Percentiles rank a stretch among this genome's conserved stretches.
phyloP scores from a whole-genome alignment of 92 coral and sea anemone species.

The Plumapathes pennacea region DNA sequence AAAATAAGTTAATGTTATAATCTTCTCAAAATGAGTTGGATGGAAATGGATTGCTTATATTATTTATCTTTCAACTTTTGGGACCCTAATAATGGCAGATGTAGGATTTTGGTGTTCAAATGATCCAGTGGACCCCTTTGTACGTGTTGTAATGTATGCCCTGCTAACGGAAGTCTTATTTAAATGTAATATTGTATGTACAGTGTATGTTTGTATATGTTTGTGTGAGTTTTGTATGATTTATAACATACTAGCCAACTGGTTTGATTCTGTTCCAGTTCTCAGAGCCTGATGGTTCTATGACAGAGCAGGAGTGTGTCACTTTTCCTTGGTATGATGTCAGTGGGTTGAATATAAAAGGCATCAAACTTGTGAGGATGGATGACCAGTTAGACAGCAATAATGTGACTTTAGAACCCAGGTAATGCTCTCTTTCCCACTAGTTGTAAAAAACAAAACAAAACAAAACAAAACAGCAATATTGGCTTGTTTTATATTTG shows the following conservation, averaged over 20 bases:
- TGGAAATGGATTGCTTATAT: background rate
- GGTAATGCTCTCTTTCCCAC: too few species aligned
- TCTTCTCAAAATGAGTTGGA: too few species aligned
- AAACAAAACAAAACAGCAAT: too few species aligned
- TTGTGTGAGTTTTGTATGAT: background rate
- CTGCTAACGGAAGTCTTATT: too few species aligned
- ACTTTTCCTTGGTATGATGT: conserved; percentile 89
- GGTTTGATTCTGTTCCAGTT: conserved; percentile 30
- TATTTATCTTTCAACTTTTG: background rate
- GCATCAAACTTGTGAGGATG: conserved; percentile 69
- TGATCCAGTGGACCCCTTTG: too few species aligned
- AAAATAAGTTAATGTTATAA: too few species aligned
- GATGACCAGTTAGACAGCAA: conserved; percentile 33
- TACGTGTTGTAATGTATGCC: too few species aligned
- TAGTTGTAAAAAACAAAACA: too few species aligned
- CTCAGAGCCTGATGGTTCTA: conserved; percentile 68
- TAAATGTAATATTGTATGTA: too few species aligned
- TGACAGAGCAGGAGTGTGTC: conserved; percentile 49
- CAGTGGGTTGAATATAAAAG: conserved; percentile 46
- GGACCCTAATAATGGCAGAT: background rate
- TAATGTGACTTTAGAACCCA: conserved; percentile 62
- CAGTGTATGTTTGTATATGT: too few species aligned
- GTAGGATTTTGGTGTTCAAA: too few species aligned
- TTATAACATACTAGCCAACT: background rate
- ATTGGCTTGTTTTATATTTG: too few species aligned